phyloP scores from a whole-genome alignment of 2,888 invertebrate genomes.

The Phyllotreta striolata region DNA sequence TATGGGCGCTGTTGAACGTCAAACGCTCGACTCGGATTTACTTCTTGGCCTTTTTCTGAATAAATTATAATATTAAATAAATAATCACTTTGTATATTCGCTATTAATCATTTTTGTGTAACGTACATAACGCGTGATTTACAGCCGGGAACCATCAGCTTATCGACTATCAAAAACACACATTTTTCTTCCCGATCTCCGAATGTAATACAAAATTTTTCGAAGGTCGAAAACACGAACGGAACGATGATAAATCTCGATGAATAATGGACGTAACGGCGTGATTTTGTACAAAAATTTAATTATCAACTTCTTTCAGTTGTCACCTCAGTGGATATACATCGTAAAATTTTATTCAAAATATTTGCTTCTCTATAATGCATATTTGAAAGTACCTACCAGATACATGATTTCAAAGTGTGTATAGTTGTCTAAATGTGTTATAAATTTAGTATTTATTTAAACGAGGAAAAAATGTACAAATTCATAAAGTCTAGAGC shows the following conservation, averaged over 20 bases:
- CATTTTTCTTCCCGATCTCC: constrained; percentile 27
- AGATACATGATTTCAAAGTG: too few species aligned
- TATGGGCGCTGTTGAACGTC: constrained; percentile 54
- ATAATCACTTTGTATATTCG: constrained; percentile 49
- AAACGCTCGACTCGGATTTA: constrained; percentile 55
- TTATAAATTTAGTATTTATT: too few species aligned
- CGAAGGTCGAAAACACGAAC: constrained; percentile 25
- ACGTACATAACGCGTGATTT: constrained; percentile 50
- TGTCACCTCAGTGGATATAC: too few species aligned
- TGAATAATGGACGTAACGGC: constrained; percentile 17
- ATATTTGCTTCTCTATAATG: too few species aligned
- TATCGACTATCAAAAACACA: constrained; percentile 36
- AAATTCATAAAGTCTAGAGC: too few species aligned
- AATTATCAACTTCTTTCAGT: too few species aligned
- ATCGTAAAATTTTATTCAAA: too few species aligned
- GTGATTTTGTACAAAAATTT: too few species aligned
- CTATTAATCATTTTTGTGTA: constrained; percentile 52
- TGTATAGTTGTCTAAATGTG: too few species aligned
- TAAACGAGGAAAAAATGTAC: too few species aligned
- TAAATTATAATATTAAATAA: constrained; percentile 57
- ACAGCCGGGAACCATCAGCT: constrained; percentile 37
- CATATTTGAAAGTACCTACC: too few species aligned
- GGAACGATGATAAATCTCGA: constrained; percentile 29
- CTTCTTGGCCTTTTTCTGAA: constrained; percentile 53
- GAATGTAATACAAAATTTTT: constrained; percentile 26